Conservation (phyloP, 2,888 invertebrate species). For the Gymnoscelis rufifasciata region DNA sequence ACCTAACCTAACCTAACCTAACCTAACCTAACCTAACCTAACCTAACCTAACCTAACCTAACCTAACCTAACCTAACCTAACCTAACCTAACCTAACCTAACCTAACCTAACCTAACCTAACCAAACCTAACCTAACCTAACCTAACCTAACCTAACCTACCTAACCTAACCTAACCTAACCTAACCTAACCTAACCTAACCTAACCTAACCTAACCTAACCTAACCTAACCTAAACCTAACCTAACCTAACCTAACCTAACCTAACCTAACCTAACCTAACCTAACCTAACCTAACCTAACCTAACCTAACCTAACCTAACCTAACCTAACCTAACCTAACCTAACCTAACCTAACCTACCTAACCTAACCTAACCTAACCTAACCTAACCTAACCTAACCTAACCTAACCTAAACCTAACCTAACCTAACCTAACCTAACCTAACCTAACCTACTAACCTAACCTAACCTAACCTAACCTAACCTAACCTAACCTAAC, state of each 20-base stretch:
- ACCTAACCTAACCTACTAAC: too few species aligned
- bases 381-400: too few species aligned
- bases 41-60: conserved; percentile 30
- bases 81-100: conserved; percentile 16
- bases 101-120: conserved; percentile 15
- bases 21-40: conserved; percentile 29
- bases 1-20: conserved; percentile 33
- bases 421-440: too few species aligned
- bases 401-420: too few species aligned
- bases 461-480: too few species aligned
- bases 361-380: too few species aligned
- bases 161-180: conserved; percentile 16
- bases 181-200: conserved; percentile 16
- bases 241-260: conserved; percentile 13
- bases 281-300: conserved; percentile 17
- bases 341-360: conserved; percentile 18
- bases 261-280: conserved; percentile 16
- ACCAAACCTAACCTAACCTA: conserved; percentile 11
- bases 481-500: too few species aligned
- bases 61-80: conserved; percentile 14
- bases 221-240: conserved; percentile 14
- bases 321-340: conserved; percentile 17
- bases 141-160: conserved; percentile 16
- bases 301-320: too few species aligned
- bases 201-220: conserved; percentile 15